A percentile compares a stretch with the other conserved stretches of the same genome.
phyloP scores from a whole-genome alignment of 2,113 vertebrate species.

The Ramphastos sulfuratus region DNA sequence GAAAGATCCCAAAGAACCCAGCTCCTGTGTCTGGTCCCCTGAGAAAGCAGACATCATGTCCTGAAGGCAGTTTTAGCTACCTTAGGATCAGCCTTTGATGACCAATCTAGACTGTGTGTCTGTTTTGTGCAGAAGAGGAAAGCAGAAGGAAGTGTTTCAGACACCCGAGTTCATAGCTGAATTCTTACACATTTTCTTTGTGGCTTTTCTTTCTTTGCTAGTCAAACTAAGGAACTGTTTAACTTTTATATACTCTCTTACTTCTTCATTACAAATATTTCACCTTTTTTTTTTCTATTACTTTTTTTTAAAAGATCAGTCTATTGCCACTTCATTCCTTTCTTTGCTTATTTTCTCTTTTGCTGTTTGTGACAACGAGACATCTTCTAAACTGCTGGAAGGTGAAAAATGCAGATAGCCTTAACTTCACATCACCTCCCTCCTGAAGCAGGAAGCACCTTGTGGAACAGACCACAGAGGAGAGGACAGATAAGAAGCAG shows the following conservation, averaged over 20 bases:
- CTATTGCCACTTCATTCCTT: background rate
- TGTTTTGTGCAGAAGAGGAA: background rate
- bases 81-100: background rate
- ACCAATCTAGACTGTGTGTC: background rate
- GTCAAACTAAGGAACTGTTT: background rate
- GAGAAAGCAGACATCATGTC: background rate
- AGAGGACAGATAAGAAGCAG: background rate
- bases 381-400: background rate
- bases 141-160: constrained; percentile 63
- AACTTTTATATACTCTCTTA: background rate
- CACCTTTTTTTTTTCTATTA: background rate
- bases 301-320: background rate
- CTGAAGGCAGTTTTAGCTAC: background rate
- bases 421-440: background rate
- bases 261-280: background rate
- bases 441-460: background rate
- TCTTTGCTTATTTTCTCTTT: background rate
- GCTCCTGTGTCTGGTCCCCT: background rate
- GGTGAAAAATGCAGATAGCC: background rate
- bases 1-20: background rate
- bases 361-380: background rate
- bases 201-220: background rate
- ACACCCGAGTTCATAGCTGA: constrained; percentile 23
- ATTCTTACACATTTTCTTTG: background rate
- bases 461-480: background rate